Base-by-base conservation (phyloP, 2,113 vertebrate species). In the Ranitomeya imitator region DNA sequence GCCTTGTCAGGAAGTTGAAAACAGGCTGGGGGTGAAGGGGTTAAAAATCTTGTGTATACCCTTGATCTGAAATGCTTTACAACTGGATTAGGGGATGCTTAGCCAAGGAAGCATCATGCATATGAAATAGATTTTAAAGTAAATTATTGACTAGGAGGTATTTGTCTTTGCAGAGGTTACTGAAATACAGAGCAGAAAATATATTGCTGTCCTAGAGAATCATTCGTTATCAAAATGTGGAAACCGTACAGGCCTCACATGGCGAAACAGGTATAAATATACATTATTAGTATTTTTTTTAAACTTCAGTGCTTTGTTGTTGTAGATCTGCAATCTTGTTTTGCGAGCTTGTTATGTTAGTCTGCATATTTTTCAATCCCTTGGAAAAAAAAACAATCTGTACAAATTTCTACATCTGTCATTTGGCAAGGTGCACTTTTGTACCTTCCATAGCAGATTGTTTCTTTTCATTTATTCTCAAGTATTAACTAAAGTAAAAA, bases 401-500 rank as follows among this genome's bases (percentile, higher is more conserved):
- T 52, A 52, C 37, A 51, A 51, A 76, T 76, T 52, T 74, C 71
- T 74, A 74, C 71, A 74, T 76, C 73, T 76, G 73, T 76, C 45
- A 76, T 76, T 76, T 76, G 73, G 73, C 73, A 76, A 76, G 73
- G 45, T 76, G 37, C 37, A 51, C 73, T 52, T 19, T 76, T 76
- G 45, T 76, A 76, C 73, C 73, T 76, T 76, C 16, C 73, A 11
- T 76, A 52, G 45, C 37, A 76, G 73, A 76, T 76, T 76, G 73
- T 15, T 52, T 52, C 73, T 37, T 76, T 76, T 76, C 16, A 21
- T 18, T 74, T 74, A 45, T 76, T 76, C 45, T 76, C 37, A 76
- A 76, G 73, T 76, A 52, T 76, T 76, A 76, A 76, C 3, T 71
- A 71, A 71, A 71, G 65, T 76, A 76, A 51, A 74, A 76, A 52